Base-by-base conservation (phyloP, 2,797 vertebrate genomes). In the Lates japonicus region DNA sequence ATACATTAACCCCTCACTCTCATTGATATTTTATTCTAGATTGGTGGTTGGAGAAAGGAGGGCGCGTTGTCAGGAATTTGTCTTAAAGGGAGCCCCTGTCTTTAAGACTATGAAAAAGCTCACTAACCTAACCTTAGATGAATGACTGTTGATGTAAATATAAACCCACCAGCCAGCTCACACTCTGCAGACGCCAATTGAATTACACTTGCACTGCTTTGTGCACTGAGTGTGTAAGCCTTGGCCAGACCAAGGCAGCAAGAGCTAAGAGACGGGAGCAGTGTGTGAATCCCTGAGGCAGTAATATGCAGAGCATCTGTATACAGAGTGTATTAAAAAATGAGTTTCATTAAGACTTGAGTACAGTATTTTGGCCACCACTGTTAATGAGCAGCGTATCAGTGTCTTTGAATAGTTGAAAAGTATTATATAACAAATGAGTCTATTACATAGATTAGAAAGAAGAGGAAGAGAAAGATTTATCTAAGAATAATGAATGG, bases 101-200 rank as follows among this genome's bases (percentile, higher is more conserved):
- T 84, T 44, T 14, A 70, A 78, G 31, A 69, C 20, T n/a, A 35
- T 35, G 19, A 70, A 64, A 55, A 58, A 33, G 20, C 2, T 19
- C 19, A 37, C 51, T 70, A 72, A 31, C 55, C 64, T 73, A 55
- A 72, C 70, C 19, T 37, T n/a, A 39, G 46, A 75, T 78, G 61
- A 87, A 85, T 76, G 35, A 74, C 65, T 83, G 19, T n/a, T n/a
- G n/a, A n/a, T n/a, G n/a, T n/a, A 62, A 78, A 73, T 74, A 82
- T 84, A 87, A 91, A 88, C 55, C 49, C 78, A 86, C 54, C 71
- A 82, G 61, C 64, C 54, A 71, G 72, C 67, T 72, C 68, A 78
- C 70, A 84, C 76, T 63, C 68, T 74, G 39, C 76, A 76, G n/a
- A 33, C 55, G 80, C 76, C 86, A 89, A 92, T 89, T 88, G 57